Conservation (phyloP, 2,113 vertebrate species). For the Vombatus ursinus region DNA sequence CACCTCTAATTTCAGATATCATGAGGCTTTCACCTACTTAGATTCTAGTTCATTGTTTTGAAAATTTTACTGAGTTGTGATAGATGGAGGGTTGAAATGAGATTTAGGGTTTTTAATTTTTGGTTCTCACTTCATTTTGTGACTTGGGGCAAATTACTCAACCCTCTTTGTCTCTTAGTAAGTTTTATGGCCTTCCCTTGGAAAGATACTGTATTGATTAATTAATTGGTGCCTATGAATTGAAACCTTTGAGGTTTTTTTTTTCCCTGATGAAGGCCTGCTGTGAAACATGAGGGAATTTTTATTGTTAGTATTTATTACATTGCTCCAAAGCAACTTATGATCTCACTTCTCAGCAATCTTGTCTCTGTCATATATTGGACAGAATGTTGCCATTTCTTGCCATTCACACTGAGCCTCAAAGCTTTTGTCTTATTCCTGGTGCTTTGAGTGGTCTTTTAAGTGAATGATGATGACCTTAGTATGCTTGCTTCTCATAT, state of each 20-base stretch:
- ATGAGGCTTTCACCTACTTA: background rate
- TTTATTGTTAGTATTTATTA: background rate
- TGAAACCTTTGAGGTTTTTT: background rate
- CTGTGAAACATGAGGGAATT: background rate
- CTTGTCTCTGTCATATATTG: background rate
- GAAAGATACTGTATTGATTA: background rate
- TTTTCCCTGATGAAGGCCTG: background rate
- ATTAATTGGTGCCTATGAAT: background rate
- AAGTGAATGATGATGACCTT: background rate
- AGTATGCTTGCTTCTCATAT: background rate
- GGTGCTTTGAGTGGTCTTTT: background rate
- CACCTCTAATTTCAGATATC: background rate
- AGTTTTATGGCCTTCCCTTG: background rate
- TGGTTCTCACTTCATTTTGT: background rate
- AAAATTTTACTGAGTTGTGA: background rate
- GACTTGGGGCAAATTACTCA: background rate
- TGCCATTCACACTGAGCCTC: background rate
- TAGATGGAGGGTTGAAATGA: background rate
- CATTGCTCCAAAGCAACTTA: background rate
- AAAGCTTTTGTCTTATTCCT: background rate
- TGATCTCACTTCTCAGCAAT: background rate
- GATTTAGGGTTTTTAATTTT: background rate
- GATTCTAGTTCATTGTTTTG: background rate
- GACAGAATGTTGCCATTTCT: background rate
- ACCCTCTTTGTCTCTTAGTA: background rate